Conservation (phyloP, 1,140 invertebrate species). For the Drosophila triauraria region DNA sequence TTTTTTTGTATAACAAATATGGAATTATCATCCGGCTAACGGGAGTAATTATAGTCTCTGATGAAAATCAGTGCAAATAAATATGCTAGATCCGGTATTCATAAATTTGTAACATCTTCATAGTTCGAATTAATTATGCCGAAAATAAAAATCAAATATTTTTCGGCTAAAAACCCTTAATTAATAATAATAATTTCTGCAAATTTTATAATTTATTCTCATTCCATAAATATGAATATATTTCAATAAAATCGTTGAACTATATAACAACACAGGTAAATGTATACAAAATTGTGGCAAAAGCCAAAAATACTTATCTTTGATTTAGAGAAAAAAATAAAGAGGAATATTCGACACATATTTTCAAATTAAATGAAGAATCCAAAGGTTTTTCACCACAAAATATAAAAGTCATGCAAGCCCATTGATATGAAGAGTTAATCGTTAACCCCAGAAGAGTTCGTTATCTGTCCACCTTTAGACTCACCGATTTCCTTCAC, state of each 20-base stretch:
- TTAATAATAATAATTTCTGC: no score
- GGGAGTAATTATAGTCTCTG: constrained; percentile 1
- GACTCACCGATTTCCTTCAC: constrained; percentile 91
- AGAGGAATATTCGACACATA: no score
- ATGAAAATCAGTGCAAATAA: neutral
- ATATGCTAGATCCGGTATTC: neutral
- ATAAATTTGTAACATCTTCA: constrained; percentile 1
- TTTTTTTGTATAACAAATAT: neutral
- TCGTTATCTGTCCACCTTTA: neutral
- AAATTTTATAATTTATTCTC: no score
- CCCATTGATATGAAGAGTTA: neutral
- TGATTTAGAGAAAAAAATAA: no score
- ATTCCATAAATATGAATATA: no score
- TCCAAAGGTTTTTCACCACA: no score
- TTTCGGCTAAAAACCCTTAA: neutral
- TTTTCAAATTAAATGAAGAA: no score
- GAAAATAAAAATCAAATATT: neutral
- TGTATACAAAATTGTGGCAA: no score
- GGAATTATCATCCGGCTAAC: neutral
- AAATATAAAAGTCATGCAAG: neutral
- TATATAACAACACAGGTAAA: no score
- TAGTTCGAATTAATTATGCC: neutral
- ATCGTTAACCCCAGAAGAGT: no score
- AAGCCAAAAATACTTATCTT: no score
- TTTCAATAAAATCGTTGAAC: no score